Evolutionary conservation across 2,888 invertebrate genomes (phyloP).

Genomic region (Dryococelus australis): DNA sequence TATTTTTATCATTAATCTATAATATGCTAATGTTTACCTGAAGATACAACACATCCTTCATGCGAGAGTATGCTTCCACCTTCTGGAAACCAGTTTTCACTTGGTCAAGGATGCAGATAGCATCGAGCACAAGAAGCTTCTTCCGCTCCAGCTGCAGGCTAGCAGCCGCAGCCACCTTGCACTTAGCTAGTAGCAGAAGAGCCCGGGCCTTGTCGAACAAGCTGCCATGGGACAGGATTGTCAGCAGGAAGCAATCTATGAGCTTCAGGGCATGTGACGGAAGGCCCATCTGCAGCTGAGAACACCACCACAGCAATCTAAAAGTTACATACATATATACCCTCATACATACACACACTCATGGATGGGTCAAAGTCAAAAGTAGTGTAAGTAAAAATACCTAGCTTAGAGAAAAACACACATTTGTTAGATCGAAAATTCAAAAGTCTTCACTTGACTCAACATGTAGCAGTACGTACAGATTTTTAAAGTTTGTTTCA

Average conservation of each 20-base stretch:
- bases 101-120: conserved; percentile 68
- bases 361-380: too few relatives aligned
- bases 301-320: conserved; percentile 26
- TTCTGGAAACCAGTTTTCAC: conserved; percentile 75
- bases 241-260: conserved; percentile 73
- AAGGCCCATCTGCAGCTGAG: conserved; percentile 75
- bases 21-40: conserved; percentile 61
- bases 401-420: too few relatives aligned
- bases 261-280: conserved; percentile 77
- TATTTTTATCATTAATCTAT: too few relatives aligned
- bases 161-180: conserved; percentile 73
- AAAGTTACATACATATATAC: conserved; percentile 28
- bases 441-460: too few relatives aligned
- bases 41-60: conserved; percentile 76
- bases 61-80: conserved; percentile 77
- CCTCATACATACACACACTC: background rate
- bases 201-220: conserved; percentile 81
- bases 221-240: conserved; percentile 81
- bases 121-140: conserved; percentile 63
- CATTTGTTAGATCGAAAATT: too few relatives aligned
- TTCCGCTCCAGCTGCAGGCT: conserved; percentile 59
- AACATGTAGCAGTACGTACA: too few relatives aligned
- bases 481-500: too few relatives aligned
- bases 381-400: too few relatives aligned
- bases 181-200: conserved; percentile 78